Percentiles rank a stretch among this genome's conserved stretches.
These are phyloP conservation scores for Lapara coniferarum DNA, from an alignment of 2,888 invertebrate genomes.

Conservation along the genomic window DNA sequence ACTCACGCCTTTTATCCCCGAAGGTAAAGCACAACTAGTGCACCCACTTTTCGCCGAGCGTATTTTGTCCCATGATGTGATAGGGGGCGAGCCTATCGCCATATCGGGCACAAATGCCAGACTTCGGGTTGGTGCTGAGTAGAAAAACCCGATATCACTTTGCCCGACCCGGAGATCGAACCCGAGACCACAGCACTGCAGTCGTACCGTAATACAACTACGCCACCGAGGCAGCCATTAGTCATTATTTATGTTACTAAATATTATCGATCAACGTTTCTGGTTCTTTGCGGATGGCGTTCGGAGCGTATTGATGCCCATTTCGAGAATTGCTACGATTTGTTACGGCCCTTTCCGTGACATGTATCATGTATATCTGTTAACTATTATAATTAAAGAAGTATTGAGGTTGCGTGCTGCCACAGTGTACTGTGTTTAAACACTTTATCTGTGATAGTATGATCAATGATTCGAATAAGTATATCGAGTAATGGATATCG, in stretches of 20 bases:
- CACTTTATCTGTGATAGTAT: constrained; percentile 60
- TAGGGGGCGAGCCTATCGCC: too few relatives aligned
- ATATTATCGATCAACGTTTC: constrained; percentile 31
- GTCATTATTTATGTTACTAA: constrained; percentile 36
- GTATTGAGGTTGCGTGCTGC: constrained; percentile 32
- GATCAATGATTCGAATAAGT: too few relatives aligned
- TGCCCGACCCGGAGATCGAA: too few relatives aligned
- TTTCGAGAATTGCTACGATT: constrained; percentile 60
- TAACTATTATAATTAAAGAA: constrained; percentile 50
- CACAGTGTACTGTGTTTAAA: constrained; percentile 38
- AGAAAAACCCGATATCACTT: too few relatives aligned
- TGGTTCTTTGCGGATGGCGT: constrained; percentile 34
- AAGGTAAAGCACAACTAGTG: neutral
- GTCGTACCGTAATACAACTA: too few relatives aligned
- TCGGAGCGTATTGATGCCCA: constrained; percentile 51
- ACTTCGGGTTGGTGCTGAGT: too few relatives aligned
- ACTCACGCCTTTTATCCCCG: neutral
- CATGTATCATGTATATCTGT: constrained; percentile 51
- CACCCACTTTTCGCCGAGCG: too few relatives aligned
- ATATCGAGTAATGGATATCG: too few relatives aligned
- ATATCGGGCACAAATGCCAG: too few relatives aligned
- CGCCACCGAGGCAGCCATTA: too few relatives aligned
- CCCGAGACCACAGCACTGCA: too few relatives aligned
- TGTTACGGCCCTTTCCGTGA: constrained; percentile 52
- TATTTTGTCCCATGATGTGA: too few relatives aligned